These are phyloP conservation scores for Eciton burchellii DNA, from an alignment of 1,140 invertebrate genomes.

Conservation along the genomic window DNA sequence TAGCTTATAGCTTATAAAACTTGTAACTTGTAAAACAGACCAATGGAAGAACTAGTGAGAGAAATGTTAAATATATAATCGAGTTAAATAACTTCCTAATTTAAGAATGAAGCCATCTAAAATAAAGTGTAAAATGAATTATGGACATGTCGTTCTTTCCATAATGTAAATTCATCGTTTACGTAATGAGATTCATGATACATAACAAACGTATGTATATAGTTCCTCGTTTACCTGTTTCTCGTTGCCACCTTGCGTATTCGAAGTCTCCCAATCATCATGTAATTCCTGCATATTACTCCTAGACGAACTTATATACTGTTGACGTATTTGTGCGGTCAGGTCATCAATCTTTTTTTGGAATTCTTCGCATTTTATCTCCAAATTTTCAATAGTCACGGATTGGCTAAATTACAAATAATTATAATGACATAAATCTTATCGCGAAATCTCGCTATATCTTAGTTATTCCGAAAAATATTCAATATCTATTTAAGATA, in stretches of 20 bases:
- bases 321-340: constrained; percentile 82
- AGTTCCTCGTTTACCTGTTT: constrained; percentile 77
- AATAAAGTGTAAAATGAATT: too few species aligned
- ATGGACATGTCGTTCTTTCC: too few species aligned
- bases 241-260: constrained; percentile 81
- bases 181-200: too few species aligned
- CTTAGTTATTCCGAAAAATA: neutral
- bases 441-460: constrained; percentile 11
- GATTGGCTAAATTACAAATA: constrained; percentile 86
- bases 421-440: constrained; percentile 33
- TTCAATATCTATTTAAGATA: constrained; percentile 29
- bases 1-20: too few species aligned
- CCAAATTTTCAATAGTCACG: constrained; percentile 91
- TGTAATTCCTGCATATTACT: constrained; percentile 63
- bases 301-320: constrained; percentile 65
- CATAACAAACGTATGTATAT: too few species aligned
- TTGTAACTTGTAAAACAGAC: too few species aligned
- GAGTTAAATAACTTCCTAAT: too few species aligned
- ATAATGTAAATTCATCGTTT: too few species aligned
- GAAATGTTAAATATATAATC: too few species aligned
- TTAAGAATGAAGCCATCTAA: too few species aligned
- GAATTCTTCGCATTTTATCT: constrained; percentile 92
- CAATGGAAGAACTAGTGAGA: too few species aligned
- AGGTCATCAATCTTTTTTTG: constrained; percentile 92
- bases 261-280: constrained; percentile 68